phyloP scores from a whole-genome alignment of 2,888 invertebrate genomes.

The Thymelicus lineola region DNA sequence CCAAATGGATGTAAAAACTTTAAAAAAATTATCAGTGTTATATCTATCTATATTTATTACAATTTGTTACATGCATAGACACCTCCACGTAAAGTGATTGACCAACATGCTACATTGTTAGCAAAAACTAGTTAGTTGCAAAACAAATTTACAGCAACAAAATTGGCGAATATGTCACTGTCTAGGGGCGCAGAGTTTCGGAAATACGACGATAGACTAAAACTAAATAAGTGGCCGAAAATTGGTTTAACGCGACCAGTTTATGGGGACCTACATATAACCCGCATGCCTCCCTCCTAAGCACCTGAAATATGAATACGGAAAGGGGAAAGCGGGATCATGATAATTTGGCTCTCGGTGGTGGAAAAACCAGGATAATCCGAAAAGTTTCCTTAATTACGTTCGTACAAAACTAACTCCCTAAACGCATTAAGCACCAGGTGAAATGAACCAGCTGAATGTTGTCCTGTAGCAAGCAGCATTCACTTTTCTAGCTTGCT shows the following conservation, averaged over 20 bases:
- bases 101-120: slow-evolving; percentile 38
- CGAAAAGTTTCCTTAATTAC: slow-evolving; percentile 82
- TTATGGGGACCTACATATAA: slow-evolving; percentile 53
- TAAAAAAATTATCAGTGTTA: too few relatives aligned
- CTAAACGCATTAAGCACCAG: slow-evolving; percentile 75
- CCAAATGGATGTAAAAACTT: too few relatives aligned
- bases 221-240: slow-evolving; percentile 81
- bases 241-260: slow-evolving; percentile 64
- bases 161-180: slow-evolving; percentile 82
- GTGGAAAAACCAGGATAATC: slow-evolving; percentile 81
- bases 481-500: slow-evolving; percentile 19
- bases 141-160: slow-evolving; percentile 79
- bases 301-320: slow-evolving; percentile 39
- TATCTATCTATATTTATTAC: too few relatives aligned
- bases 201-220: slow-evolving; percentile 71
- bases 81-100: slow-evolving; percentile 15
- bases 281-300: slow-evolving; percentile 39
- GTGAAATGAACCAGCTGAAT: slow-evolving; percentile 53
- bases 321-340: slow-evolving; percentile 51
- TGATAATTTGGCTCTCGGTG: slow-evolving; percentile 55
- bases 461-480: slow-evolving; percentile 45
- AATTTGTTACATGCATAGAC: too few relatives aligned
- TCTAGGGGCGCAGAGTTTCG: slow-evolving; percentile 69
- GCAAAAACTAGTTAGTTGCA: slow-evolving; percentile 52
- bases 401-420: slow-evolving; percentile 77